Conservation (phyloP, 2,113 vertebrate genomes). For the Circaetus cinerascens region DNA sequence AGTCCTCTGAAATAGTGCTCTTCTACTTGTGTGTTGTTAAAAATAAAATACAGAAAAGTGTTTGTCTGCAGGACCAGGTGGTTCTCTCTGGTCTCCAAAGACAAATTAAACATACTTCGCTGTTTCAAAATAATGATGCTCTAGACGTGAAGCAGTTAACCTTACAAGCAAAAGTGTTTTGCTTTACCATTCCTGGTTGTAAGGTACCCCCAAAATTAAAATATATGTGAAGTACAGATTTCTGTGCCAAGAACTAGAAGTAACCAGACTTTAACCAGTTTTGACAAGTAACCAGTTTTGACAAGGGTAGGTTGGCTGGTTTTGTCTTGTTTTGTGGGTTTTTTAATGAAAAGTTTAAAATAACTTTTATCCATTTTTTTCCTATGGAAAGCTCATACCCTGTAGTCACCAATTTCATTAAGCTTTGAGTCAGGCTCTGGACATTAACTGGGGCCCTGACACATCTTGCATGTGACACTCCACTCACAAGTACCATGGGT, state of each 20-base stretch:
- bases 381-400: neutral
- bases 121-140: neutral
- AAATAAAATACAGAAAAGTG: neutral
- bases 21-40: neutral
- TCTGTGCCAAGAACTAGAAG: neutral
- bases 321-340: neutral
- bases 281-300: neutral
- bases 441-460: neutral
- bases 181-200: neutral
- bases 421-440: neutral
- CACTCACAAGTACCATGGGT: neutral
- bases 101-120: neutral
- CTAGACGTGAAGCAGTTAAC: neutral
- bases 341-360: neutral
- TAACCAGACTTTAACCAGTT: neutral
- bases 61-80: neutral
- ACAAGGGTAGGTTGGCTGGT: neutral
- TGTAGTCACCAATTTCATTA: neutral
- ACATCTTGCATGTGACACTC: neutral
- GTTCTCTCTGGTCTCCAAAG: neutral
- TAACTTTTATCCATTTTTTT: neutral
- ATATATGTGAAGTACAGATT: neutral
- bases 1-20: neutral
- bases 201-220: neutral
- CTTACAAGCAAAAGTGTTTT: neutral